Base-by-base conservation (phyloP, 2,113 vertebrate genomes). In the Aplodontia rufa region DNA sequence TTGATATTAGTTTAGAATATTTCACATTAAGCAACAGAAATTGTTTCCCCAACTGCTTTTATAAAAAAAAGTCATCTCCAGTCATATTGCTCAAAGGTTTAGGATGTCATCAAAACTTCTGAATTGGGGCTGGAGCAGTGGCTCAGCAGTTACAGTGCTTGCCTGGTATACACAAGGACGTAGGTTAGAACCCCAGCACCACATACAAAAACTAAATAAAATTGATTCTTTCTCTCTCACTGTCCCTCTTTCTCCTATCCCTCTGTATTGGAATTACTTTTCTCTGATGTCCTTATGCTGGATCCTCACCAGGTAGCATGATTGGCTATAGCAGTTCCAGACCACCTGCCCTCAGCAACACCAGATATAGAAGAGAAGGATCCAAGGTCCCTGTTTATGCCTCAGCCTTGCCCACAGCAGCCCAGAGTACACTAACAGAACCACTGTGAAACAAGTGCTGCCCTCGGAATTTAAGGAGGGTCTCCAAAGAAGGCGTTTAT, bases 11-110 rank as follows among this genome's bases (percentile, higher is more conserved):
- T 74, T 90, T 24, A 62, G 12, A 75, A 64, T 58, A 58, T 42
- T 84, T 86, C 11, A 20, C 26, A 60, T 69, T 35, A 91, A 93
- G 30, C 11, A 51, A 91, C 3, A 87, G 35, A 69, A 90, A 72
- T 35, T 7, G 8, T 75, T n/a, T 42, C 64, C 19, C 20, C 47
- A 93, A 26, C 5, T 83, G 16, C 12, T 69, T 91, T 37, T 16
- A 64, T 11, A n/a, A 51, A 53, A 17, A 51, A 51, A 58, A 13
- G 1, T 87, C 9, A 5, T 40, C 58, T 82, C 66, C 45, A 37
- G 22, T 7, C 19, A 68, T 1, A 19, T 45, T 81, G 58, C 30
- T 35, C 30, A 45, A 60, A 60, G 9, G 40, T 49, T 14, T 69
- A 47, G 13, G 11, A 85, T 28, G 12, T 93, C 53, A 47, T 53